Conservation (phyloP, 1,140 invertebrate genomes). For the Pentalonia nigronervosa region DNA sequence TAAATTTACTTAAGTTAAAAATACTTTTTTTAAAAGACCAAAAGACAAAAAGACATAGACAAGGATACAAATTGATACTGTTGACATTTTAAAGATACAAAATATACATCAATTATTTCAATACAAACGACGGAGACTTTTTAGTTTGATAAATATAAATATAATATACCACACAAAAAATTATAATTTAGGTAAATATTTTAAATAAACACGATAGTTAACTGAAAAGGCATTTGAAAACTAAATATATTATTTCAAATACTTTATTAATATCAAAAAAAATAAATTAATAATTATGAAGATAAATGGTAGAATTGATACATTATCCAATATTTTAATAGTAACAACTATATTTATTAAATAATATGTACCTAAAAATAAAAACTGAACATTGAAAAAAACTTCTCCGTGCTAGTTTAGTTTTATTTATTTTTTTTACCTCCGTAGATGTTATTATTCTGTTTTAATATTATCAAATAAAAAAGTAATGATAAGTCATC, state of each 20-base stretch:
- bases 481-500: background rate
- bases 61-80: background rate
- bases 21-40: too few species aligned
- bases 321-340: background rate
- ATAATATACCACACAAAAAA: too few species aligned
- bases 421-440: too few species aligned
- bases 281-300: background rate
- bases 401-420: too few species aligned
- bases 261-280: background rate
- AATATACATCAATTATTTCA: background rate
- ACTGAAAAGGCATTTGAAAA: background rate
- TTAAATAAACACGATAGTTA: too few species aligned
- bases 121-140: background rate
- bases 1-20: too few species aligned
- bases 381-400: too few species aligned
- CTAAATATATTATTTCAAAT: background rate
- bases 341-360: background rate
- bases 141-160: background rate
- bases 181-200: too few species aligned
- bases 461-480: too few species aligned
- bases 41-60: background rate
- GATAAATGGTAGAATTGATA: background rate
- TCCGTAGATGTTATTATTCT: too few species aligned
- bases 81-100: background rate
- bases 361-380: too few species aligned